These are phyloP conservation scores for Lerista edwardsae DNA, from an alignment of 2,797 vertebrate genomes.

Conservation along the genomic window DNA sequence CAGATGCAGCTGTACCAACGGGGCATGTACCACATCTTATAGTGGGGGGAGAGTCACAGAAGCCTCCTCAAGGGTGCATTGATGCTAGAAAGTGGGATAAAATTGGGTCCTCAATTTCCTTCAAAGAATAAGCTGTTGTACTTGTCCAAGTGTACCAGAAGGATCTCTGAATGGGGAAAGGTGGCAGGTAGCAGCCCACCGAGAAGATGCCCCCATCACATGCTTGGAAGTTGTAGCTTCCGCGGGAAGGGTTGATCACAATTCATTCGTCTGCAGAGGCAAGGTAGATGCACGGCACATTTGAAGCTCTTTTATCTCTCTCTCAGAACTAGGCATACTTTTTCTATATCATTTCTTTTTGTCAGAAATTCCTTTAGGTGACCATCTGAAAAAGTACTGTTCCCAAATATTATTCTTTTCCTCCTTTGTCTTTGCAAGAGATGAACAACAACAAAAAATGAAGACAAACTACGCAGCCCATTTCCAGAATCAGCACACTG, in stretches of 20 bases:
- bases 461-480: slow-evolving; percentile 18
- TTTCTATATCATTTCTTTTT: background rate
- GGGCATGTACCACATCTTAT: too few relatives aligned
- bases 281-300: background rate
- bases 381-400: background rate
- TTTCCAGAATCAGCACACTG: background rate
- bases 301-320: background rate
- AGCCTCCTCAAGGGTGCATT: too few relatives aligned
- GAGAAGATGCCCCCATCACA: background rate
- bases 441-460: background rate
- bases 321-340: background rate
- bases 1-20: too few relatives aligned
- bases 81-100: too few relatives aligned
- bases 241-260: background rate
- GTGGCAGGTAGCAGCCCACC: background rate
- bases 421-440: background rate
- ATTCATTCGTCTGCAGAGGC: background rate
- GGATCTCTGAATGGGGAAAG: background rate
- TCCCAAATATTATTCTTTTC: background rate
- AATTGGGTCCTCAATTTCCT: too few relatives aligned
- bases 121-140: background rate
- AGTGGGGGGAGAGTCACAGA: too few relatives aligned
- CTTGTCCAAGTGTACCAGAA: background rate
- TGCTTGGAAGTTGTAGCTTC: background rate
- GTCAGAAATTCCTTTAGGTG: background rate